Conservation (phyloP, 2,113 vertebrate species). For the Toxotes chatareus region DNA sequence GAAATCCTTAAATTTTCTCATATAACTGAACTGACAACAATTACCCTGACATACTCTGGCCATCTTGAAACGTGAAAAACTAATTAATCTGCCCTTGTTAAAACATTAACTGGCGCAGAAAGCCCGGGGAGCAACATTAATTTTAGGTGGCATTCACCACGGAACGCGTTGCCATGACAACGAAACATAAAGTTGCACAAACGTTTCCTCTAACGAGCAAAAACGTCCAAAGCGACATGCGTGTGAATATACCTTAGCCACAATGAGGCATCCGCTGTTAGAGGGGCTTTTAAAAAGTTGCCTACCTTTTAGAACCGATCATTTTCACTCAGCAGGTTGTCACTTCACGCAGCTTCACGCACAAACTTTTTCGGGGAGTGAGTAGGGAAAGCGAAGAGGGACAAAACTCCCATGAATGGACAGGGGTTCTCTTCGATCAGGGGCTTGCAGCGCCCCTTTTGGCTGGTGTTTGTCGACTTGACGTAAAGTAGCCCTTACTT, state of each 20-base stretch:
- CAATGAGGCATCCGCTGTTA: not conserved
- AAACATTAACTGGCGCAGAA: not conserved
- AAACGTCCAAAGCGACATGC: not conserved
- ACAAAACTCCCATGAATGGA: constrained; percentile 32
- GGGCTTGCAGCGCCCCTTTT: constrained; percentile 22
- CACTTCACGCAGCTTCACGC: not conserved
- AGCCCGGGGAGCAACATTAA: not conserved
- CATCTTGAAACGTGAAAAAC: not conserved
- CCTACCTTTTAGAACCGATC: constrained; percentile 40
- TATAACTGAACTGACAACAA: not conserved
- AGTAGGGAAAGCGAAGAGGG: constrained; percentile 63
- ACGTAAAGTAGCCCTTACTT: not conserved
- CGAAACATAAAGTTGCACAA: constrained; percentile 42
- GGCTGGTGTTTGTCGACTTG: not conserved
- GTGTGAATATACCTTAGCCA: not conserved
- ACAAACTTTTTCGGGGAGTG: constrained; percentile 32
- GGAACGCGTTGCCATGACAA: constrained; percentile 78
- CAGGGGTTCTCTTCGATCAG: not conserved
- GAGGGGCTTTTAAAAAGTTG: not conserved
- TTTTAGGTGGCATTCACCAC: not conserved
- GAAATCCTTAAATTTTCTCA: not conserved
- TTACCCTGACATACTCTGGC: not conserved
- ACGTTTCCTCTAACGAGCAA: not conserved
- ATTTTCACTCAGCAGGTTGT: constrained; percentile 14
- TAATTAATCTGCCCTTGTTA: not conserved